Conservation (phyloP, 1,140 invertebrate genomes). For the Dinoponera quadriceps region DNA sequence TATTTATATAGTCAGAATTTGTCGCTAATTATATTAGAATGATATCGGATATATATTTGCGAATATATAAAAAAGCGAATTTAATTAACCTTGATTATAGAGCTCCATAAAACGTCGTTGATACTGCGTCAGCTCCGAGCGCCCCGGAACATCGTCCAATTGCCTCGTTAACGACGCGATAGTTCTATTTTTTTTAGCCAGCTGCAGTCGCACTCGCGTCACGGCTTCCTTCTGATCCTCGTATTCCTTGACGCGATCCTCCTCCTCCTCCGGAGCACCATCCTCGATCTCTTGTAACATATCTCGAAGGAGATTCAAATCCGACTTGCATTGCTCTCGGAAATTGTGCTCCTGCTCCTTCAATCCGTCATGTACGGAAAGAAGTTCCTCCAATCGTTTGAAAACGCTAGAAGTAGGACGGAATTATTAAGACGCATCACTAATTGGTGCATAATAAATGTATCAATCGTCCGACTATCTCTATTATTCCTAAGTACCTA, state of each 20-base stretch:
- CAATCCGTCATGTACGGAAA: conserved; percentile 90
- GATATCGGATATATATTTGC: too few relatives aligned
- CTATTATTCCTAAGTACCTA: conserved; percentile 79
- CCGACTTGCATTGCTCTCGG: conserved; percentile 90
- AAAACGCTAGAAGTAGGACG: conserved; percentile 64
- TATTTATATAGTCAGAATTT: background rate
- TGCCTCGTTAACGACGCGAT: conserved; percentile 92
- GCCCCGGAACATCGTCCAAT: conserved; percentile 96
- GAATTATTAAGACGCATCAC: background rate
- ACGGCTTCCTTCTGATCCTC: conserved; percentile 87
- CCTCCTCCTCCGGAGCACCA: conserved; percentile 75
- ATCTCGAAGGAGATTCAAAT: conserved; percentile 87
- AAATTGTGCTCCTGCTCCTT: conserved; percentile 91
- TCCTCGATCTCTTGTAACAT: conserved; percentile 86
- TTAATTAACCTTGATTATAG: conserved; percentile 94
- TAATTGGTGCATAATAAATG: background rate
- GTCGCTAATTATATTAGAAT: background rate
- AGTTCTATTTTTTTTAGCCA: conserved; percentile 94
- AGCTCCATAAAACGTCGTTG: conserved; percentile 97
- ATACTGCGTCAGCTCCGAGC: conserved; percentile 97
- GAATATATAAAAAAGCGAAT: conserved; percentile 32
- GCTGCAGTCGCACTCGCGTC: conserved; percentile 87
- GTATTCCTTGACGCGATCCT: conserved; percentile 83
- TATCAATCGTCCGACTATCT: background rate
- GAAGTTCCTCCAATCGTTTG: conserved; percentile 88